phyloP scores from a whole-genome alignment of 2,113 vertebrate genomes.

The Nycticorax nycticorax region DNA sequence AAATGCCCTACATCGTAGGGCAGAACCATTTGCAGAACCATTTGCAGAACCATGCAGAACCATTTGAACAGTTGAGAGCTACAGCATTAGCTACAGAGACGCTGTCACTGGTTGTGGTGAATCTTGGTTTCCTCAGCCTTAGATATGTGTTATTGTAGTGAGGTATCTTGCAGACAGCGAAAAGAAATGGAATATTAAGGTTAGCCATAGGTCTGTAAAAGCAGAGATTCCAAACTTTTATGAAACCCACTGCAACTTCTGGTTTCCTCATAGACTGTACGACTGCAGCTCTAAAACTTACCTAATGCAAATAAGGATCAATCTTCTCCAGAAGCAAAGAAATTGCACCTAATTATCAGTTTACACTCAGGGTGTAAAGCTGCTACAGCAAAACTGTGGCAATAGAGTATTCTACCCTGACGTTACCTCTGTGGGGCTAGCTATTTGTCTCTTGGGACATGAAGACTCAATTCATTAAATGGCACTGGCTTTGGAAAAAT shows the following conservation, averaged over 20 bases:
- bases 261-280: neutral
- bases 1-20: neutral
- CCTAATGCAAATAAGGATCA: neutral
- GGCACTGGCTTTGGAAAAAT: neutral
- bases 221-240: neutral
- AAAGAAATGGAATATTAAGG: neutral
- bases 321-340: neutral
- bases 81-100: neutral
- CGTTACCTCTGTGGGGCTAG: neutral
- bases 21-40: neutral
- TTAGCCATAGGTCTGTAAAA: neutral
- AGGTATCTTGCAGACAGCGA: neutral
- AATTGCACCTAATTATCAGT: neutral
- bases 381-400: neutral
- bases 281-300: neutral
- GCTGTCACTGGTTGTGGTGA: neutral
- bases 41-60: neutral
- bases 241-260: neutral
- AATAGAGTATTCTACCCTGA: neutral
- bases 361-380: neutral
- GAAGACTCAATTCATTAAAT: conserved; percentile 35
- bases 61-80: neutral
- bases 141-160: neutral
- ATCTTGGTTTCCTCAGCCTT: neutral
- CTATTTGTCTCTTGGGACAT: neutral